Evolutionary conservation across 2,113 vertebrate species (phyloP), one percentile per base, ranked within the genome.

Genomic region (Lampris megalopsis): DNA sequence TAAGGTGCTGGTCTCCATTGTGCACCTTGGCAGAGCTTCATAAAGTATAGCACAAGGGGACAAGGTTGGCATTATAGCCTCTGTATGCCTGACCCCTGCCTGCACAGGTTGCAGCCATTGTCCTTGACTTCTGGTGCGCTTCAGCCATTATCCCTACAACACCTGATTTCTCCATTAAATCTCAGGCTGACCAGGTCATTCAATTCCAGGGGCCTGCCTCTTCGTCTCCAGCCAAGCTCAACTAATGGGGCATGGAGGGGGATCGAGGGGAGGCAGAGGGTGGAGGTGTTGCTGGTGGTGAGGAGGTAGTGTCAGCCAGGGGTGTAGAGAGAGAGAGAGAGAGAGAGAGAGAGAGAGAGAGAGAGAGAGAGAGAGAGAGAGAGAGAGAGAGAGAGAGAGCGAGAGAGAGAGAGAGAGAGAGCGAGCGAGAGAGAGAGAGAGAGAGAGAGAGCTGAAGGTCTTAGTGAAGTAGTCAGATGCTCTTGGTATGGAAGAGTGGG

Each of bases 161-260:
- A 94, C 95, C 94, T 91, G 95, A 95, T 95, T 96, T 96, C 95
- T 95, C 95, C 95, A 96, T 98, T 97, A 97, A 95, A 97, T 96
- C 96, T 95, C 94, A 90, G 94, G 94, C 94, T 96, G 96, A 97
- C 96, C 97, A 96, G 96, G 97, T 97, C 97, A 97, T 97, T 97
- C 96, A 94, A 96, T 98, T 97, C 95, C 95, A 94, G 95, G 94
- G 94, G 93, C 95, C 93, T 94, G 94, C 94, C 96, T 96, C 94
- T 97, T 94, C 95, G 94, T 97, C 95, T 97, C 96, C 96, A 97
- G 92, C 96, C 95, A 96, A 96, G 95, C 96, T 96, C 96, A 95
- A 97, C 97, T 97, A 98, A 97, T 97, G 95, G 96, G 94, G 94
- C 93, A 83, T 87, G 88, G 86, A 93, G 75, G 87, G 80, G 90